These are phyloP conservation scores for Patiria miniata DNA, from an alignment of 35 echinoderm and acorn worm genomes.

Conservation along the genomic window DNA sequence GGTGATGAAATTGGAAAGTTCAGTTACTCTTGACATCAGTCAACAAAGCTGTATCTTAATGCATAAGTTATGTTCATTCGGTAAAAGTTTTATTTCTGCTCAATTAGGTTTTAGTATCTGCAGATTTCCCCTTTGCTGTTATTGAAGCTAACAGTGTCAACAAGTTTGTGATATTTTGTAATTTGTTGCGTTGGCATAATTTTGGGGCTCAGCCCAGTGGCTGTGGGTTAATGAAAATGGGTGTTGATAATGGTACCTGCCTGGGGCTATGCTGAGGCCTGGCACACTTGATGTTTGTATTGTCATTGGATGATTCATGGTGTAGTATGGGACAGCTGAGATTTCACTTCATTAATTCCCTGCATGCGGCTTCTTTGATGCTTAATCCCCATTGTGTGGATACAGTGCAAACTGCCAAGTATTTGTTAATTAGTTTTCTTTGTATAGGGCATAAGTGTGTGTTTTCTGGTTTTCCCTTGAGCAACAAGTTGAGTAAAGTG, in stretches of 20 bases:
- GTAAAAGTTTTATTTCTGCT: background rate
- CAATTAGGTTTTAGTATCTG: background rate
- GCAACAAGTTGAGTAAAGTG: slow-evolving; percentile 6
- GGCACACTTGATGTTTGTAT: background rate
- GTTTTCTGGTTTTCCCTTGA: background rate
- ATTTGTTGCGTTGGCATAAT: background rate
- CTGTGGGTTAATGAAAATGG: slow-evolving; percentile 31
- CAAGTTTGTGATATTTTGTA: slow-evolving; percentile 25
- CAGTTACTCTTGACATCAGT: too few species aligned
- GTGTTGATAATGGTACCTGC: slow-evolving; percentile 4
- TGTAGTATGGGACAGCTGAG: slow-evolving; percentile 23
- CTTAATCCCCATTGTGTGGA: slow-evolving; percentile 19
- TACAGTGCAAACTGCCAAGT: background rate
- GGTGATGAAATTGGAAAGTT: too few species aligned
- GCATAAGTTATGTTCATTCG: background rate
- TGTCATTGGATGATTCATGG: background rate
- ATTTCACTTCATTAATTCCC: background rate
- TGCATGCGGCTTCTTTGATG: background rate
- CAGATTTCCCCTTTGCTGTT: background rate
- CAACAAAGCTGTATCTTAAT: too few species aligned
- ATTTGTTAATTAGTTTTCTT: slow-evolving; percentile 5
- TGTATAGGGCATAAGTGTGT: background rate
- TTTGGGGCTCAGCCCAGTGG: background rate
- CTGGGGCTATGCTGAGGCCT: background rate
- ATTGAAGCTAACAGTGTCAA: background rate